phyloP scores from a whole-genome alignment of 2,888 invertebrate genomes.

The Lasioglossum morio region DNA sequence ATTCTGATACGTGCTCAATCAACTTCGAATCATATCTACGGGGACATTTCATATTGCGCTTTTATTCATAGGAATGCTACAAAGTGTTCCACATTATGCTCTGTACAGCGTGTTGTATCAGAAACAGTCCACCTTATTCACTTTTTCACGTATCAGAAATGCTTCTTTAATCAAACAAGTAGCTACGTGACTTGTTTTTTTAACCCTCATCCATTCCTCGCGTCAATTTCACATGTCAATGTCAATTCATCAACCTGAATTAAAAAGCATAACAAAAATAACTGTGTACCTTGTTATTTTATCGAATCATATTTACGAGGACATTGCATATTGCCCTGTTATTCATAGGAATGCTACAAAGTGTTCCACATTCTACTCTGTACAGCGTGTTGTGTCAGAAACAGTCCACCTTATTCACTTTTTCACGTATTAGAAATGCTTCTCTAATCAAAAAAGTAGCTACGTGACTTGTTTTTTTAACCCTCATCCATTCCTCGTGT shows the following conservation, averaged over 20 bases:
- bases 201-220: too few relatives aligned
- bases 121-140: background rate
- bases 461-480: too few relatives aligned
- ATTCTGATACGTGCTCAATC: slow-evolving; percentile 23
- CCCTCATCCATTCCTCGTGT: too few relatives aligned
- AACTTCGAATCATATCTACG: background rate
- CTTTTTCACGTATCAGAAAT: background rate
- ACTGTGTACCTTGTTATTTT: too few relatives aligned
- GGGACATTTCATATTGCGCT: background rate
- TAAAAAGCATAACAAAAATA: too few relatives aligned
- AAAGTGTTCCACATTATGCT: background rate
- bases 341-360: background rate
- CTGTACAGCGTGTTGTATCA: background rate
- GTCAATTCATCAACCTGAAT: too few relatives aligned
- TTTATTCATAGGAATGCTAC: background rate
- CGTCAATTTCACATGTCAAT: too few relatives aligned
- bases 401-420: background rate
- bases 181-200: too few relatives aligned
- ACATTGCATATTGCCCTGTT: background rate
- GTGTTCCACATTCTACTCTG: background rate
- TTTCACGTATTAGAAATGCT: background rate
- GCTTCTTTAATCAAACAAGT: too few relatives aligned
- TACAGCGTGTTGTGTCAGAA: background rate
- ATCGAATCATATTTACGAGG: background rate
- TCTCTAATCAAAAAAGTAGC: too few relatives aligned